A percentile compares a stretch with the other conserved stretches of the same genome.
Evolutionary conservation across 2,113 vertebrate species (phyloP).

Genomic region (Columbina picui): DNA sequence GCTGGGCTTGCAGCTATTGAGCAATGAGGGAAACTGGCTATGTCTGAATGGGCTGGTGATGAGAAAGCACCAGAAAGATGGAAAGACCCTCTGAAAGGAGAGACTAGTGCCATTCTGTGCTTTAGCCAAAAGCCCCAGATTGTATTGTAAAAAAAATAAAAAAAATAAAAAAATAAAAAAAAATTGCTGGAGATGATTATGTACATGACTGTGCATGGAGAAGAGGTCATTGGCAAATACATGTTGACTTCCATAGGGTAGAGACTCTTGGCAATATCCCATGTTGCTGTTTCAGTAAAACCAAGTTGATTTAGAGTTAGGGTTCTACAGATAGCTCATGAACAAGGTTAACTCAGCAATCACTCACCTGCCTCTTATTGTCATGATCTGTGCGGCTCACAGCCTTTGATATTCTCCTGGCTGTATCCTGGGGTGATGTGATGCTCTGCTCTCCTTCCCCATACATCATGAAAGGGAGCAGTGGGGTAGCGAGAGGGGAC

Average conservation of each 20-base stretch:
- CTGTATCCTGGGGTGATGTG: not conserved
- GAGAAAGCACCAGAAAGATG: not conserved
- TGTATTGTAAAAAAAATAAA: not conserved
- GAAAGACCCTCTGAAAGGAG: not conserved
- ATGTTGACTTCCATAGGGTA: accelerated
- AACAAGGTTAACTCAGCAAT: not conserved
- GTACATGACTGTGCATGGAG: not conserved
- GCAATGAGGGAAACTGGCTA: not conserved
- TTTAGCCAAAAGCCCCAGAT: not conserved
- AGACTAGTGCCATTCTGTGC: not conserved
- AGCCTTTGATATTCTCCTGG: not conserved
- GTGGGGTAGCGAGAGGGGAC: accelerated
- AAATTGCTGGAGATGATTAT: not conserved
- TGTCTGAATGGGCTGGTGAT: not conserved
- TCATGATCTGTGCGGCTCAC: not conserved
- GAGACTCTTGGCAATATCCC: not conserved
- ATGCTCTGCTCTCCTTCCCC: not conserved
- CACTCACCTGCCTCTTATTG: not conserved
- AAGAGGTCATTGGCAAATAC: not conserved
- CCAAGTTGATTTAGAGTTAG: not conserved
- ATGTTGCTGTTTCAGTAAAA: not conserved
- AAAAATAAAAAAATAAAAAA: no score
- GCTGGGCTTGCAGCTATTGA: not conserved
- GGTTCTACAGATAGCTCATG: not conserved
- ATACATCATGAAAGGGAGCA: accelerated